A percentile compares a stretch with the other conserved stretches of the same genome.
phyloP scores from a whole-genome alignment of 2,797 vertebrate genomes.

The Varecia variegata region DNA sequence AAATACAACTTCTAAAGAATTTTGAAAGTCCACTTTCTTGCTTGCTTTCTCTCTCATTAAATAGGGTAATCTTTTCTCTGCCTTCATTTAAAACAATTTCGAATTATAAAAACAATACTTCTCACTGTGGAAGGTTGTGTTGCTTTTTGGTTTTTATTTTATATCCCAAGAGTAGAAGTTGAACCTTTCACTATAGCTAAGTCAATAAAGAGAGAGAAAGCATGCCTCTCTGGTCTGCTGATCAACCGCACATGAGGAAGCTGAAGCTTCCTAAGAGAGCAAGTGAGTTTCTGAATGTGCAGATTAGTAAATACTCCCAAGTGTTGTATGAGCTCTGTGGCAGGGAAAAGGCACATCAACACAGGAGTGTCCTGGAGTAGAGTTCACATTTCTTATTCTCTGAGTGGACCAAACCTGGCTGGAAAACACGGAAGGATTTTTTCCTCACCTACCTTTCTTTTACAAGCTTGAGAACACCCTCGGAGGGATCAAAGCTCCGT shows the following conservation, averaged over 20 bases:
- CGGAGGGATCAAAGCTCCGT: neutral
- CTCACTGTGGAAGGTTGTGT: neutral
- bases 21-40: neutral
- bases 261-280: neutral
- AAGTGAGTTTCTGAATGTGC: neutral
- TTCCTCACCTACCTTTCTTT: neutral
- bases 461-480: neutral
- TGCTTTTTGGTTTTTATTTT: neutral
- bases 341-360: neutral
- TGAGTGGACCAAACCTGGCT: neutral
- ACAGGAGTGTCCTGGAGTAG: neutral
- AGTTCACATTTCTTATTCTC: neutral
- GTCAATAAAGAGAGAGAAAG: neutral
- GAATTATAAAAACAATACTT: neutral
- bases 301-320: neutral
- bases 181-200: neutral
- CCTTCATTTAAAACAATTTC: neutral
- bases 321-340: neutral
- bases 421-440: neutral
- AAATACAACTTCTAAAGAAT: neutral
- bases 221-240: neutral
- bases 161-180: neutral
- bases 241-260: neutral
- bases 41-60: neutral
- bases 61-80: neutral